Evolutionary conservation across 2,113 vertebrate genomes (phyloP), one percentile per base, ranked within the genome.

Genomic region (Cebidichthys violaceus): DNA sequence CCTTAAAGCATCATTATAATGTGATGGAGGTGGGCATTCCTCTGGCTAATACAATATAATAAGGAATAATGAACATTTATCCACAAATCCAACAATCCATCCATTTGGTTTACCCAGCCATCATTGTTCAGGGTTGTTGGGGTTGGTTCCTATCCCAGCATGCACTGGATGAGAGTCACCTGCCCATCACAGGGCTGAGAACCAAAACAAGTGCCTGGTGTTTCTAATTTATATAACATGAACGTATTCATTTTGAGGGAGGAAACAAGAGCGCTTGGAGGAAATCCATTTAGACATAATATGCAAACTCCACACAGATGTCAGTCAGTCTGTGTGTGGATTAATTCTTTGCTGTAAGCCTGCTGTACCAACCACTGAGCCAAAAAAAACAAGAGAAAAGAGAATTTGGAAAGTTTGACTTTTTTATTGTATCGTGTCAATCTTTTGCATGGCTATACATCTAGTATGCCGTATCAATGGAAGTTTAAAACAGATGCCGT

Each of bases 201-300:
- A 74, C 52, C 22, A 29, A 17, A 57, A 77, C 70, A 68, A 60
- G 47, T 41, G 55, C 14, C 27, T 52, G 27, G 6, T 35, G 22
- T 62, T n/a, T 65, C 52, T 18, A 27, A 13, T 62, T 41, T 33
- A 75, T 65, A 2, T 15, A 62, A 54, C 22, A 8, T 67, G 27
- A 22, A 3, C 60, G 59, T 70, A 61, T 67, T 77, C 2, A 8
- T 29, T 10, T 37, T 35, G 52, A 29, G 43, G 29, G 10, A 75
- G 29, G 50, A 73, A 72, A 83, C 27, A 57, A 59, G 31, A 54
- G 50, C 24, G 50, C 52, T 43, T n/a, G 20, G 43, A 77, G 50
- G 76, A 75, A 77, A 71, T 43, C 74, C 18, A 31, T 54, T 24
- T 4, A 73, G 67, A 72, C 66, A 52, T 50, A 68, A 75, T 39